Evolutionary conservation across 2,888 invertebrate genomes (phyloP), one percentile per base, ranked within the genome.

Genomic region (Chamaedrilus cognettii): DNA sequence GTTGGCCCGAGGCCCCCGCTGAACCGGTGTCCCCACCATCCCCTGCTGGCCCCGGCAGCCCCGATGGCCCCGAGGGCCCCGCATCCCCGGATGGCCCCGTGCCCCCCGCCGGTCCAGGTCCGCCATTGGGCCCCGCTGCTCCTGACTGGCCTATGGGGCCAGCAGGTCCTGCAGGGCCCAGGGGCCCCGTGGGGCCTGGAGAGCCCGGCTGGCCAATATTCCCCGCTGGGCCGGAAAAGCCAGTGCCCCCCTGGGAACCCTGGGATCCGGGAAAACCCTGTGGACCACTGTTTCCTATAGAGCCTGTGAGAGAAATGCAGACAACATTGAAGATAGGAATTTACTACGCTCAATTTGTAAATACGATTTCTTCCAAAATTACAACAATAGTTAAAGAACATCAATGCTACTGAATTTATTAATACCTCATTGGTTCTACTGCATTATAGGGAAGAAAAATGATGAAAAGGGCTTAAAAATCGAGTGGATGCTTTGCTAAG

Each of bases 1-100:
- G 42, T 42, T 42, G 42, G 11, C 42, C 42, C 42, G 42, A 42
- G 19, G 11, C 42, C 19, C 42, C 42, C 42, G 42, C 42, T 19
- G 42, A 19, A 11, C 42, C 42, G 11, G 42, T 11, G 11, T 15
- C 11, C 19, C 42, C 42, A 11, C 11, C 42, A 42, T 42, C 42
- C 42, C 42, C 42, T 42, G 11, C 19, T 42, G 11, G 42, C 19
- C 42, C 42, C 42, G 42, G 11, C 42, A 15, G 42, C 42, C 42
- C 42, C 11, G 51, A 7, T 15, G 26, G 35, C 51, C 64, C 70
- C 4, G 33, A 42, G 31, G 33, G 15, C 32, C 70, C 70, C 56
- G 32, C 32, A 32, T 69, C 65, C 33, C 70, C 70, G 31, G 68
- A 32, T 3, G 63, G 28, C 32, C 70, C 70, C n/a, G n/a, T n/a